Conservation (phyloP, 2,888 invertebrate species). For the Drosophila mulleri region DNA sequence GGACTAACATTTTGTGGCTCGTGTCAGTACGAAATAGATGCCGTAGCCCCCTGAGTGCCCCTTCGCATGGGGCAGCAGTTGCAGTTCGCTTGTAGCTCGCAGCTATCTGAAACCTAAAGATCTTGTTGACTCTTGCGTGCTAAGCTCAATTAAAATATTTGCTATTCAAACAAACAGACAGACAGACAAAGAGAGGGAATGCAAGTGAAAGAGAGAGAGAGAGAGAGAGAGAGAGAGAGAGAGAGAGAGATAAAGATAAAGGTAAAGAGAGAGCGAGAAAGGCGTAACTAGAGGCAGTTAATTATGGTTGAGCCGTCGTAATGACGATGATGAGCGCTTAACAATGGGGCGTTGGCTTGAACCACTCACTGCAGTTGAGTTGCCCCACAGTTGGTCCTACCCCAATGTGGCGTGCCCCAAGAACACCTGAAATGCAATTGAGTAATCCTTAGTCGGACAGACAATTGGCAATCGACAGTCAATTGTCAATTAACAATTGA, state of each 20-base stretch:
- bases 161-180: background rate
- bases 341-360: slow-evolving; percentile 1
- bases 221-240: background rate
- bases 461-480: background rate
- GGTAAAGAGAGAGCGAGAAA: background rate
- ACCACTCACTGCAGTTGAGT: background rate
- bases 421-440: slow-evolving; percentile 17
- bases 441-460: slow-evolving; percentile 17
- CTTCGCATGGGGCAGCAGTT: background rate
- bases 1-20: background rate
- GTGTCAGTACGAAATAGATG: background rate
- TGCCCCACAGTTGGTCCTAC: slow-evolving; percentile 18
- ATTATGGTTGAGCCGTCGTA: slow-evolving; percentile 2
- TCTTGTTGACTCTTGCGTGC: slow-evolving; percentile 38
- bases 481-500: slow-evolving; percentile 2
- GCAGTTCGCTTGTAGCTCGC: slow-evolving; percentile 2
- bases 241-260: no score
- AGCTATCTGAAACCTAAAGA: slow-evolving; percentile 7
- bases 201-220: background rate
- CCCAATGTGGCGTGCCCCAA: slow-evolving; percentile 33
- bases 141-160: slow-evolving; percentile 11
- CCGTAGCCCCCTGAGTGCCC: background rate
- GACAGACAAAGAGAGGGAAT: background rate
- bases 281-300: slow-evolving; percentile 3
- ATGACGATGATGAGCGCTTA: slow-evolving; percentile 20